Conservation (phyloP, 2,113 vertebrate species). For the Callithrix jacchus region DNA sequence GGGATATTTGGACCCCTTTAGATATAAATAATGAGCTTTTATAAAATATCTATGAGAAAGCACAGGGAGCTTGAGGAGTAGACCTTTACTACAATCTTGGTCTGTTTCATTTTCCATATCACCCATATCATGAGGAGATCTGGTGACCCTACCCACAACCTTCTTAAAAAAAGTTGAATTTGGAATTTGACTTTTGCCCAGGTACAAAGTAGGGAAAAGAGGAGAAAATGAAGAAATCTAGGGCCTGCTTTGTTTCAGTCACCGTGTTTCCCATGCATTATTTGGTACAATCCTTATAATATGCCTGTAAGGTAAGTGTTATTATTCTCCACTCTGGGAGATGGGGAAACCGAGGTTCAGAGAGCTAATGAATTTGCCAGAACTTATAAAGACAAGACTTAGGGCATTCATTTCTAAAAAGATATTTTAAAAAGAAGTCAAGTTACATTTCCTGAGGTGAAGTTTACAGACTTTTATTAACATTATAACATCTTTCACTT, state of each 20-base stretch:
- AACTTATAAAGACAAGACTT: background rate
- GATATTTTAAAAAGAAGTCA: slow-evolving; percentile 20
- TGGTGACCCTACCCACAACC: background rate
- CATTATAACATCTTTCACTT: background rate
- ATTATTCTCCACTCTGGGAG: background rate
- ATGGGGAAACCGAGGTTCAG: slow-evolving; percentile 9
- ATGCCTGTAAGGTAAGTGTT: background rate
- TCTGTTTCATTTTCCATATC: slow-evolving; percentile 2
- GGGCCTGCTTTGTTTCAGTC: background rate
- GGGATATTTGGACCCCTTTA: background rate
- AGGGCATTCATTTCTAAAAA: slow-evolving; percentile 37
- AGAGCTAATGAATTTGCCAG: background rate
- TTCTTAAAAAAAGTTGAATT: slow-evolving; percentile 11
- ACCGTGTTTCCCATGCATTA: background rate
- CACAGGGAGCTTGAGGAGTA: background rate
- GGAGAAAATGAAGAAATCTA: background rate
- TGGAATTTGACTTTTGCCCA: slow-evolving; percentile 42
- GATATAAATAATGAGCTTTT: background rate
- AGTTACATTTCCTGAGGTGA: slow-evolving; percentile 17
- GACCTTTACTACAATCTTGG: background rate
- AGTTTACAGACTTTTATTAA: slow-evolving; percentile 30
- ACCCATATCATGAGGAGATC: background rate
- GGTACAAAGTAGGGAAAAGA: background rate
- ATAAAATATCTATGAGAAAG: background rate
- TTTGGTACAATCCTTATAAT: background rate